phyloP scores from a whole-genome alignment of 2,113 vertebrate species.

The Zosterops lateralis region DNA sequence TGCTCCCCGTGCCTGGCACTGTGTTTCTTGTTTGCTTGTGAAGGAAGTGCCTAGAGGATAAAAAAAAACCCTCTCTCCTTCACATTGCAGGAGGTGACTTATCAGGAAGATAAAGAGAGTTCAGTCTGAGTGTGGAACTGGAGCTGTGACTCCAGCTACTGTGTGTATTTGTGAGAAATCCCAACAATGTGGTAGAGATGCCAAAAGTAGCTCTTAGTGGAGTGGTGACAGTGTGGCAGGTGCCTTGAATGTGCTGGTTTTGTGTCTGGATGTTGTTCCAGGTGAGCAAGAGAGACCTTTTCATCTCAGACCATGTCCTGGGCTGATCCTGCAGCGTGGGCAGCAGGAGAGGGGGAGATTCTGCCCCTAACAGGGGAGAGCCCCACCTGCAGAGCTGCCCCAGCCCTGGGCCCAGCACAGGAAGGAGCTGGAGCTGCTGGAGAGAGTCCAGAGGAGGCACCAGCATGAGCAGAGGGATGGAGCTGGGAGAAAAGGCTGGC shows the following conservation, averaged over 20 bases:
- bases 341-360: neutral
- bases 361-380: neutral
- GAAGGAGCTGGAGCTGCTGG: neutral
- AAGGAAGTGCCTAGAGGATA: neutral
- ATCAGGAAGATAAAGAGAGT: neutral
- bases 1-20: neutral
- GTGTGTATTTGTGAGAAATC: neutral
- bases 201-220: neutral
- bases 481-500: neutral
- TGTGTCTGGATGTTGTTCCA: neutral
- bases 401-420: neutral
- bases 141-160: neutral
- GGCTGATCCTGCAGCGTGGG: rapidly evolving
- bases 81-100: neutral
- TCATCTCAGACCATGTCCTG: neutral
- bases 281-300: neutral
- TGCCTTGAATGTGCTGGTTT: neutral
- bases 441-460: neutral
- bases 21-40: neutral
- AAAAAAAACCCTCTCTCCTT: neutral
- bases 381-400: neutral
- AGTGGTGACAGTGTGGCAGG: neutral
- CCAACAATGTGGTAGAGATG: neutral
- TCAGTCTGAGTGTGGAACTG: neutral
- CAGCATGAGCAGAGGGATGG: neutral